A percentile compares a stretch with the other conserved stretches of the same genome.
Evolutionary conservation across 1,140 invertebrate species (phyloP).

Genomic region (Pogonomyrmex barbatus): DNA sequence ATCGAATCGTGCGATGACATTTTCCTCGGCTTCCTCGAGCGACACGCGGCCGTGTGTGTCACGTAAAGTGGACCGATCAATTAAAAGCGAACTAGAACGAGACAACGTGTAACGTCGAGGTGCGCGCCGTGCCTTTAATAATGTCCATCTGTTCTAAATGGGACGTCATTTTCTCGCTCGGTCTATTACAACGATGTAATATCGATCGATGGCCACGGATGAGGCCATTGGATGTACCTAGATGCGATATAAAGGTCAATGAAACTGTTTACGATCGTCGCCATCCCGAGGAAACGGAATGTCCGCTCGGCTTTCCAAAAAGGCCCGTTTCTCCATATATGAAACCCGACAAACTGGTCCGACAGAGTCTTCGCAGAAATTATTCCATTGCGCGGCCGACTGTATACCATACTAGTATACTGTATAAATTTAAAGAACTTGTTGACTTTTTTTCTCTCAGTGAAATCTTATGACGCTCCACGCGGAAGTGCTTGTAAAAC

Average conservation of each 20-base stretch:
- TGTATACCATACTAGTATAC: neutral
- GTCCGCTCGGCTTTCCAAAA: constrained; percentile 55
- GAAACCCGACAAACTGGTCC: constrained; percentile 76
- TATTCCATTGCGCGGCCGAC: neutral
- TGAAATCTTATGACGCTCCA: neutral
- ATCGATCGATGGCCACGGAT: constrained; percentile 1
- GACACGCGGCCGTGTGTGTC: neutral
- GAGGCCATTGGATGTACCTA: neutral
- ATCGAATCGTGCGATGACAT: constrained; percentile 24
- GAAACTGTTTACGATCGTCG: constrained; percentile 66
- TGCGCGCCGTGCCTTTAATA: neutral
- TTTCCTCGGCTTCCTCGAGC: constrained; percentile 24
- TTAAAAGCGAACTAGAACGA: neutral
- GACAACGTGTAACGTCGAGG: neutral
- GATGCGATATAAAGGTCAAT: constrained; percentile 67
- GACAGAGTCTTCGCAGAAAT: constrained; percentile 68
- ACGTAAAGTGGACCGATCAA: constrained; percentile 58
- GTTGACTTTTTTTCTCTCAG: neutral
- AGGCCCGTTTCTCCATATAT: constrained; percentile 71
- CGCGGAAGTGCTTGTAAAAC: neutral
- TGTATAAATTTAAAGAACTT: constrained; percentile 36
- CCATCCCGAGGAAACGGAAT: constrained; percentile 34
- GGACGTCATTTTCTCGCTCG: constrained; percentile 18
- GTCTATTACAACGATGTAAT: constrained; percentile 21
- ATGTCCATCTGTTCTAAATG: neutral